These are phyloP conservation scores for Acanthornis magna DNA, from an alignment of 2,797 vertebrate genomes.

Conservation along the genomic window DNA sequence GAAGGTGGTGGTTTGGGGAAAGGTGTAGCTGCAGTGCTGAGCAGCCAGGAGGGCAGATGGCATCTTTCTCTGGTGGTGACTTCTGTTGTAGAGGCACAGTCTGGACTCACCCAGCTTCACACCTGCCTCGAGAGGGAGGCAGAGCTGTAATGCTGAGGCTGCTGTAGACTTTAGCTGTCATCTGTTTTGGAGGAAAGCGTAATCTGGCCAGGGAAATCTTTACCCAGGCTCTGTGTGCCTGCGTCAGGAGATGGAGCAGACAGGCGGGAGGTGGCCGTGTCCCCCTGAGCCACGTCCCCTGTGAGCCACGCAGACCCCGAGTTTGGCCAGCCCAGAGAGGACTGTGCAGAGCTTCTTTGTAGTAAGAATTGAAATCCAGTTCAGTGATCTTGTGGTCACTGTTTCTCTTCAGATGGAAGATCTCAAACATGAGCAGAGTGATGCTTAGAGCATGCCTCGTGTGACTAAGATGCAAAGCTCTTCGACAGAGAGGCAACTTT, in stretches of 20 bases:
- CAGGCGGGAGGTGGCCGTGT: background rate
- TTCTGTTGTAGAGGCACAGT: background rate
- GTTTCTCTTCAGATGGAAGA: background rate
- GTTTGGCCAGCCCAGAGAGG: background rate
- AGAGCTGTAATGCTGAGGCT: background rate
- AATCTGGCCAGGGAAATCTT: background rate
- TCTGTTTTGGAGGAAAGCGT: background rate
- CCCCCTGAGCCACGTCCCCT: background rate
- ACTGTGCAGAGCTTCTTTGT: background rate
- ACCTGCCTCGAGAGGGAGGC: background rate
- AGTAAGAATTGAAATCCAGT: background rate
- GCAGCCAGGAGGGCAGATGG: background rate
- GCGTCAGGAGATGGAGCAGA: rapidly evolving
- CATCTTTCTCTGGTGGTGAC: background rate
- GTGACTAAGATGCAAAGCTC: background rate
- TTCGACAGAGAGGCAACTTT: conserved; percentile 1
- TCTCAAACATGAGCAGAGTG: background rate
- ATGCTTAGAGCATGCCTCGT: background rate
- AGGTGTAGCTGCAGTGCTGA: background rate
- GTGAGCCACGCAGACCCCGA: background rate
- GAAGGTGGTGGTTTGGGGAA: background rate
- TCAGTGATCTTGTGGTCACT: background rate
- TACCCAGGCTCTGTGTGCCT: background rate
- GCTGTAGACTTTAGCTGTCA: background rate
- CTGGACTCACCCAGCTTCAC: background rate